phyloP scores from a whole-genome alignment of 2,888 invertebrate species.

The Pseudoips prasinana region DNA sequence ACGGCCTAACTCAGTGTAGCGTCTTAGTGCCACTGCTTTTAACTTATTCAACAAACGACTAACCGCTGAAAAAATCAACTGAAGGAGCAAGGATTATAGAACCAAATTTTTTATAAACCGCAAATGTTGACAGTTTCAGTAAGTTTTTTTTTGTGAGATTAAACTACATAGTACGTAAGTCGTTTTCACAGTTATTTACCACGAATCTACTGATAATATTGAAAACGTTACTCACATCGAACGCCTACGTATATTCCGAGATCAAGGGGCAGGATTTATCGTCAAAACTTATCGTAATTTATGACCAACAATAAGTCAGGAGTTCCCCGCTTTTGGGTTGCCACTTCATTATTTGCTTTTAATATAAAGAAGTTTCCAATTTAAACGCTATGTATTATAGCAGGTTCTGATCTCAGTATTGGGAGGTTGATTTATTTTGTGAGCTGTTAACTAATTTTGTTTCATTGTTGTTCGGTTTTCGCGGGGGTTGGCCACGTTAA shows the following conservation, averaged over 20 bases:
- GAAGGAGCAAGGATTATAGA: too few relatives aligned
- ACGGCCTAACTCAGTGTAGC: too few relatives aligned
- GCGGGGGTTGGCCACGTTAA: constrained; percentile 11
- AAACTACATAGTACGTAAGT: too few relatives aligned
- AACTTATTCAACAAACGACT: too few relatives aligned
- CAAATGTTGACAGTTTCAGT: too few relatives aligned
- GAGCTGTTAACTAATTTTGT: constrained; percentile 24
- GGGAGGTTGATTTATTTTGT: constrained; percentile 49
- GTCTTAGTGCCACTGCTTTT: too few relatives aligned
- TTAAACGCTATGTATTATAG: constrained; percentile 39
- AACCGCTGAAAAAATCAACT: too few relatives aligned
- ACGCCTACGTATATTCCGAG: not conserved
- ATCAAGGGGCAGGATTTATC: constrained; percentile 56
- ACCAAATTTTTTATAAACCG: too few relatives aligned
- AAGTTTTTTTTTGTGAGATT: too few relatives aligned
- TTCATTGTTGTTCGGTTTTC: constrained; percentile 23
- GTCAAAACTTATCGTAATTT: constrained; percentile 72
- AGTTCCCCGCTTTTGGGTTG: constrained; percentile 55
- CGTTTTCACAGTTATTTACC: too few relatives aligned
- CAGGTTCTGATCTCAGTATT: constrained; percentile 28
- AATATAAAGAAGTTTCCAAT: constrained; percentile 72
- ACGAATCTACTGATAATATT: too few relatives aligned
- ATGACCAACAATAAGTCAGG: constrained; percentile 72
- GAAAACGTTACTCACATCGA: too few relatives aligned
- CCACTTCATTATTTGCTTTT: constrained; percentile 75